phyloP scores from a whole-genome alignment of 2,113 vertebrate species.

The Brachyhypopomus occidentalis region DNA sequence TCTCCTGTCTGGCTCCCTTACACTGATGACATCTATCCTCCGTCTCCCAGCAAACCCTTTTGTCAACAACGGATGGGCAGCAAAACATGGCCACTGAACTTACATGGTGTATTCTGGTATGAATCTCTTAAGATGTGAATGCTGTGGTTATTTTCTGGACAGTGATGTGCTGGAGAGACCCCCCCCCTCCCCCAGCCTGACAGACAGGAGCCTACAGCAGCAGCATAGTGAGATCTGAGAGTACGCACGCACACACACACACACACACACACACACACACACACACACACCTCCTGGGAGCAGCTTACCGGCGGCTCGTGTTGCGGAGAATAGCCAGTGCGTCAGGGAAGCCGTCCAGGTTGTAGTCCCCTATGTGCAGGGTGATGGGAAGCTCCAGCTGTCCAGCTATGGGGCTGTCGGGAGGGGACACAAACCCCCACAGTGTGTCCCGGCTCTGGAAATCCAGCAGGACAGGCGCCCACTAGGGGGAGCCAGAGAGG shows the following conservation, averaged over 20 bases:
- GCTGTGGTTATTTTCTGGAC: no score
- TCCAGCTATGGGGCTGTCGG: conserved; percentile 26
- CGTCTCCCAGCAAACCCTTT: background rate
- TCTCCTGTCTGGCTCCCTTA: background rate
- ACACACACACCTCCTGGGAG: background rate
- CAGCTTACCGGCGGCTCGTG: conserved; percentile 84
- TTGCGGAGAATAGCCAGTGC: conserved; percentile 89
- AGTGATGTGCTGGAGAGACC: no score
- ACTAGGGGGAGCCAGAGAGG: conserved; percentile 69
- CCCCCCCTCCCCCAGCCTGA: background rate
- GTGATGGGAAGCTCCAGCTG: conserved; percentile 76
- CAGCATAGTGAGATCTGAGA: background rate
- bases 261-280: conserved; percentile 12
- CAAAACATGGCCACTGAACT: background rate
- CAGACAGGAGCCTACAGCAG: background rate
- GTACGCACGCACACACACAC: background rate
- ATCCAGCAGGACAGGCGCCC: conserved; percentile 84
- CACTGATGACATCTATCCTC: background rate
- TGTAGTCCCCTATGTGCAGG: conserved; percentile 95
- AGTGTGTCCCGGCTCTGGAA: conserved; percentile 81
- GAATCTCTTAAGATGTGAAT: no score
- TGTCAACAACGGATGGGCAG: conserved; percentile 6
- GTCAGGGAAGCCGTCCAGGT: conserved; percentile 97
- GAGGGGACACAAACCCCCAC: conserved; percentile 83
- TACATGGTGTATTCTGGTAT: background rate